Base-by-base conservation (phyloP, 2,797 vertebrate species). In the Danio albolineatus region DNA sequence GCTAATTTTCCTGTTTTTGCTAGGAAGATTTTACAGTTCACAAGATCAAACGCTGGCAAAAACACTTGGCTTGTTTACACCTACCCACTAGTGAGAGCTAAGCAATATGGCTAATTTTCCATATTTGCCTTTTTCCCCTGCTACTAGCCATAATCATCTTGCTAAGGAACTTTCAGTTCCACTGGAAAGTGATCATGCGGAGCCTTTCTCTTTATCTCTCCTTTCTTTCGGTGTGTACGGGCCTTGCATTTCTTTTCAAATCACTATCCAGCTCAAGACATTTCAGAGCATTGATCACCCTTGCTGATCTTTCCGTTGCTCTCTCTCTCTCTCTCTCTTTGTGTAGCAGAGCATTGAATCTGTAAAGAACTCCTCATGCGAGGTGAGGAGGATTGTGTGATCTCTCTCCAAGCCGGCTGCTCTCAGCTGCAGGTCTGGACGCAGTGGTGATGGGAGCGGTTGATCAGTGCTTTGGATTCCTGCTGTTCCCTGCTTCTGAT, bases 21-120 rank as follows among this genome's bases (percentile, higher is more conserved):
- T 82, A 82, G 89, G 89, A 88, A 91, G 88, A 89, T 92, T 91
- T 92, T 83, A 56, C 85, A 88, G 88, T 89, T 82, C 85, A 87
- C 79, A 81, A 91, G 90, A 93, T 93, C 91, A 93, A 92, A 94
- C 78, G 70, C 60, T 78, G 80, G 82, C 85, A 86, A 89, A 84
- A 91, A 89, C 90, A 88, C 85, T 82, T 82, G 84, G 88, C 89
- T 91, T 93, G 91, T 93, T 93, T 92, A 92, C 89, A 88, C 80
- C 87, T 49, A 82, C 87, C 88, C 87, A 86, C 87, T 86, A 87
- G 79, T 86, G 78, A 77, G 84, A 89, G 81, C 54, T 67, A 48
- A 86, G 87, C 81, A 73, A 82, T 83, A 82, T 75, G 60, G 84
- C 81, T 83, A 73, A 85, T 88, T 89, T 90, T 88, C 85, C 84